phyloP scores from a whole-genome alignment of 2,113 vertebrate species.

The Rhagologus leucostigma region DNA sequence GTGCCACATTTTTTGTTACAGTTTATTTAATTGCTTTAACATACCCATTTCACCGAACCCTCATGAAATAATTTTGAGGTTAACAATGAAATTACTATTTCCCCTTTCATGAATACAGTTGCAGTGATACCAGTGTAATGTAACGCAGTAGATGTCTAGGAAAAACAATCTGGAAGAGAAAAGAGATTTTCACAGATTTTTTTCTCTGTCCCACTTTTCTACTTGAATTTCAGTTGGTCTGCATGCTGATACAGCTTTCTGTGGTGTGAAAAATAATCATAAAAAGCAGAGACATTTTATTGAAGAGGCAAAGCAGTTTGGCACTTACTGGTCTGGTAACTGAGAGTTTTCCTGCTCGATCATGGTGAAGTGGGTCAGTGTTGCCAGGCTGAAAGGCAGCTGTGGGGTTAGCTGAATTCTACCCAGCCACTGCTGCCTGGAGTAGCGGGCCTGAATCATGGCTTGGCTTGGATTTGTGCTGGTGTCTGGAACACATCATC shows the following conservation, averaged over 20 bases:
- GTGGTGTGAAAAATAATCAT: not conserved
- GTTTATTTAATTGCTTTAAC: slow-evolving; percentile 53
- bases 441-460: not conserved
- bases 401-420: not conserved
- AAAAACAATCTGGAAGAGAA: not conserved
- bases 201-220: not conserved
- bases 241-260: not conserved
- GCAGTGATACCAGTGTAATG: not conserved
- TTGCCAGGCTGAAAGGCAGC: not conserved
- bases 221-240: not conserved
- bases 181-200: not conserved
- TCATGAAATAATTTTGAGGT: slow-evolving; percentile 30
- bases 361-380: not conserved
- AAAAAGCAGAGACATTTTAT: not conserved
- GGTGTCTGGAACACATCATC: not conserved
- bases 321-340: not conserved
- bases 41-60: not conserved
- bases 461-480: not conserved
- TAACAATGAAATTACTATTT: slow-evolving; percentile 16
- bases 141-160: not conserved
- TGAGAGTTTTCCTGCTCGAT: not conserved
- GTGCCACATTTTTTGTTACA: slow-evolving; percentile 7
- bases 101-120: not conserved
- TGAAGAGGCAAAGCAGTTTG: not conserved
- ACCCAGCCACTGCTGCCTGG: not conserved